These are phyloP conservation scores for Gymnocheta viridis DNA, from an alignment of 2,888 invertebrate genomes.

Conservation along the genomic window DNA sequence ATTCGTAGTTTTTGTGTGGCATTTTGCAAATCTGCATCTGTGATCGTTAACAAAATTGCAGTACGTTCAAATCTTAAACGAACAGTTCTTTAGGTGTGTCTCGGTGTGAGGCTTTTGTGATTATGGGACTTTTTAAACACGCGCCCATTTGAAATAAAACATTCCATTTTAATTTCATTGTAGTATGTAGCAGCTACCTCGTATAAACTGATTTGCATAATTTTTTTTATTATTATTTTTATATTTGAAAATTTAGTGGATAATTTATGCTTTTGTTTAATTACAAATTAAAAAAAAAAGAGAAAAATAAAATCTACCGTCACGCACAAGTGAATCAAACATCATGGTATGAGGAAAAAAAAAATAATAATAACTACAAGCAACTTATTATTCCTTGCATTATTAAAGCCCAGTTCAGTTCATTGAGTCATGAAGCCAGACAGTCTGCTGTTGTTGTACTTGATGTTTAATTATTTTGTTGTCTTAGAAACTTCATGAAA, in stretches of 20 bases:
- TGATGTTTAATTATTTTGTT: background rate
- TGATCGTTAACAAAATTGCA: background rate
- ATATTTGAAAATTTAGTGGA: constrained; percentile 28
- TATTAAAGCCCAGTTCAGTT: constrained; percentile 42
- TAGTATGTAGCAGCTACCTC: background rate
- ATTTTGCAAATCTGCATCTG: too few species aligned
- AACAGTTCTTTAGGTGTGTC: background rate
- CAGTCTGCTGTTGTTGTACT: constrained; percentile 31
- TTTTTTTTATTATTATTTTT: constrained; percentile 33
- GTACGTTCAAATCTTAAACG: background rate
- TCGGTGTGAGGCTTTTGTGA: background rate
- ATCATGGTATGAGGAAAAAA: background rate
- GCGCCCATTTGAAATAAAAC: constrained; percentile 63
- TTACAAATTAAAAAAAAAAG: constrained; percentile 36
- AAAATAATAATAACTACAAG: background rate
- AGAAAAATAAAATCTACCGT: constrained; percentile 36
- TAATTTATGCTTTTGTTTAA: constrained; percentile 58
- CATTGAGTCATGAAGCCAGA: constrained; percentile 61
- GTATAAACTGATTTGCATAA: constrained; percentile 49
- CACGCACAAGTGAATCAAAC: constrained; percentile 60
- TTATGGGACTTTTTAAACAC: constrained; percentile 51
- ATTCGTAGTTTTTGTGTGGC: background rate
- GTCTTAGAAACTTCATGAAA: constrained; percentile 34
- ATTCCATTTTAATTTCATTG: constrained; percentile 32
- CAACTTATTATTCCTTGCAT: constrained; percentile 35